A percentile compares a stretch with the other conserved stretches of the same genome.
Conservation (phyloP, 2,888 invertebrate genomes). For the Gasteruption jaculator region DNA sequence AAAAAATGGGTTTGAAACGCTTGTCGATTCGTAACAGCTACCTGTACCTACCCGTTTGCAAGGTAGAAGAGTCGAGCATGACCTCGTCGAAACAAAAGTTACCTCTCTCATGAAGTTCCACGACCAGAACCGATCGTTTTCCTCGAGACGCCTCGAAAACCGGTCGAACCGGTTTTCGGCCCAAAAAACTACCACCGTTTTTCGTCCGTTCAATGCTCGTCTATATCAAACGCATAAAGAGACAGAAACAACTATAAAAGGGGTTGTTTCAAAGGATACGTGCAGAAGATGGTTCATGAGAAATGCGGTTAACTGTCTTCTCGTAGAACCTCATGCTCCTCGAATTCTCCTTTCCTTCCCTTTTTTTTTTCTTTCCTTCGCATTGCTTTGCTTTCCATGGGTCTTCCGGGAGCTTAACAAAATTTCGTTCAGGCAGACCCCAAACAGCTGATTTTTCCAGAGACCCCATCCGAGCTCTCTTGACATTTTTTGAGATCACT, state of each 20-base stretch:
- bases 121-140: constrained; percentile 22
- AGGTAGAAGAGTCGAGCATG: constrained; percentile 23
- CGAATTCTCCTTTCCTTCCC: not conserved
- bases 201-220: constrained; percentile 22
- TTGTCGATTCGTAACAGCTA: too few species aligned
- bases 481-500: too few species aligned
- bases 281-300: constrained; percentile 34
- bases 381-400: constrained; percentile 8
- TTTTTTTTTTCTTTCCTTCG: not conserved
- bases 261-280: constrained; percentile 17
- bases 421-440: too few species aligned
- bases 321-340: constrained; percentile 20
- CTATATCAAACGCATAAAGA: not conserved
- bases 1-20: too few species aligned
- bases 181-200: constrained; percentile 42
- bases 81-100: constrained; percentile 38
- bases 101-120: constrained; percentile 25
- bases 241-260: constrained; percentile 10
- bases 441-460: too few species aligned
- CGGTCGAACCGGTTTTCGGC: constrained; percentile 45
- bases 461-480: too few species aligned
- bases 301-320: constrained; percentile 43
- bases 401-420: constrained; percentile 9
- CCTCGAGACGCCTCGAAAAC: constrained; percentile 27
- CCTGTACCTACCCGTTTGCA: too few species aligned